These are phyloP conservation scores for Limanda limanda DNA, from an alignment of 2,113 vertebrate species.

Conservation along the genomic window DNA sequence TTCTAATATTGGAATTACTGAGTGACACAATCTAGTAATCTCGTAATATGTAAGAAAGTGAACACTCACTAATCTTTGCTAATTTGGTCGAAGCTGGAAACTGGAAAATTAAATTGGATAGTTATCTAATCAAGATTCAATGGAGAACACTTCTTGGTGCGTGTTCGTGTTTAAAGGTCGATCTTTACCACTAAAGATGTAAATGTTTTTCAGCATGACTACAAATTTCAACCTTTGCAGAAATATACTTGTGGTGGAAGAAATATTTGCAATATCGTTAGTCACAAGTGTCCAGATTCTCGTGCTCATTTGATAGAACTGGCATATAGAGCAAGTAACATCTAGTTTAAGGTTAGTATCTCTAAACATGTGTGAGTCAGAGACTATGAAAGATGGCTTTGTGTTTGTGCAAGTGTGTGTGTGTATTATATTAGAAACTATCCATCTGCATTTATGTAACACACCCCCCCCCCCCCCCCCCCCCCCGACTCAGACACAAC, in stretches of 20 bases:
- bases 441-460: constrained; percentile 50
- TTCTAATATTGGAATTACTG: not conserved
- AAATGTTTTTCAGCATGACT: not conserved
- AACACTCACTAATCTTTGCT: not conserved
- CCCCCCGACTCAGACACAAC: constrained; percentile 34
- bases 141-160: not conserved
- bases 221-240: not conserved
- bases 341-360: not conserved
- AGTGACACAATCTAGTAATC: not conserved
- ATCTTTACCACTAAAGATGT: not conserved
- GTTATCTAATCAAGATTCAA: not conserved
- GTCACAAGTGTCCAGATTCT: not conserved
- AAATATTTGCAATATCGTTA: too few relatives aligned
- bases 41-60: not conserved
- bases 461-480: too few relatives aligned
- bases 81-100: not conserved
- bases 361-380: not conserved
- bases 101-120: too few relatives aligned
- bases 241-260: not conserved
- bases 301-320: not conserved
- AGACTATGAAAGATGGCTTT: not conserved
- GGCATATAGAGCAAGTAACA: not conserved
- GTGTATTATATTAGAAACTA: constrained; percentile 3
- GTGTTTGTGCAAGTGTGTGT: not conserved
- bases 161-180: not conserved